Evolutionary conservation across 2,797 vertebrate genomes (phyloP).

Genomic region (Bradypus variegatus): DNA sequence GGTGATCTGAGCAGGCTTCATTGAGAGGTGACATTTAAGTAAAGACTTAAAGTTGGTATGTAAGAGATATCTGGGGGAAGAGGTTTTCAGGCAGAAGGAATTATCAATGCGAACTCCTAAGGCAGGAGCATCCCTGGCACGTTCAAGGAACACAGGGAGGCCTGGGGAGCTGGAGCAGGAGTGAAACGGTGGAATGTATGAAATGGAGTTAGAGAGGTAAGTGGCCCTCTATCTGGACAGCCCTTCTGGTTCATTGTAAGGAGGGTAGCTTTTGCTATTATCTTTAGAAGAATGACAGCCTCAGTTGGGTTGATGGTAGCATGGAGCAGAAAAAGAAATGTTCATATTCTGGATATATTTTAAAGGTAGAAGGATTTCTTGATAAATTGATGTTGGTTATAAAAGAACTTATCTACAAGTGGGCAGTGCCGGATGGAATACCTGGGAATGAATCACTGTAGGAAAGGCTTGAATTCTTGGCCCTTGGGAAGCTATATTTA

Average conservation of each 20-base stretch:
- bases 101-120: not conserved
- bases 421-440: not conserved
- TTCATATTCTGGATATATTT: not conserved
- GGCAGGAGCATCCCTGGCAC: too few relatives aligned
- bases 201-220: not conserved
- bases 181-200: not conserved
- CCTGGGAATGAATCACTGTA: not conserved
- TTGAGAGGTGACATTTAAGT: too few relatives aligned
- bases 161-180: not conserved
- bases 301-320: not conserved
- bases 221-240: not conserved
- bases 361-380: not conserved
- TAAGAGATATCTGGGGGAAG: too few relatives aligned
- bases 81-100: not conserved
- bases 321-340: not conserved
- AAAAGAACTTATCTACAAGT: not conserved
- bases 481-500: not conserved
- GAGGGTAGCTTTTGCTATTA: not conserved
- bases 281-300: not conserved
- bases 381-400: not conserved
- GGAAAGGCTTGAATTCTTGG: not conserved
- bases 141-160: not conserved
- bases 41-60: too few relatives aligned
- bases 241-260: not conserved
- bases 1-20: not conserved